phyloP scores from a whole-genome alignment of 2,888 invertebrate genomes.

The Hanleya hanleyi region DNA sequence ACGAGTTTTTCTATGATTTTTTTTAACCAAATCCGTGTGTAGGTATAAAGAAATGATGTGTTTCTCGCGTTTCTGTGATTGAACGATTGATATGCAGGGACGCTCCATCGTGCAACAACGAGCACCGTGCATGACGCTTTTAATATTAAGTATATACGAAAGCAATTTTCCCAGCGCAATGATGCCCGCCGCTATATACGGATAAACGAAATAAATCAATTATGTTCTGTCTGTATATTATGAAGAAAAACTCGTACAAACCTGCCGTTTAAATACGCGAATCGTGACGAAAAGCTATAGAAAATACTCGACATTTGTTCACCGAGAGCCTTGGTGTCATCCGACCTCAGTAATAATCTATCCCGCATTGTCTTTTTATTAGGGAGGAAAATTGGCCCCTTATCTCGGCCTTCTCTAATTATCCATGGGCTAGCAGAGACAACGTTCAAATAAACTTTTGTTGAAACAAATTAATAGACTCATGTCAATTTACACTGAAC shows the following conservation, averaged over 20 bases:
- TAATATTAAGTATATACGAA: too few species aligned
- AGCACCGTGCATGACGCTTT: too few species aligned
- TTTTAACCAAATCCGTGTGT: too few species aligned
- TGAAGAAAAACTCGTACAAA: background rate
- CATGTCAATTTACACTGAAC: conserved; percentile 1
- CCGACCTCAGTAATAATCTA: background rate
- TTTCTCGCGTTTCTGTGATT: too few species aligned
- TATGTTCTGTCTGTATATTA: background rate
- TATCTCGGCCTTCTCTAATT: background rate
- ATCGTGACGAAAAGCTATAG: too few species aligned
- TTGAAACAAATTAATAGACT: conserved; percentile 7
- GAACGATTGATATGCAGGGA: too few species aligned
- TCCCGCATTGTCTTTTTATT: background rate
- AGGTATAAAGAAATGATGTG: too few species aligned
- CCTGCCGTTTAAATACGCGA: too few species aligned
- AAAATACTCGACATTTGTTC: background rate
- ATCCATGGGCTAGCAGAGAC: background rate
- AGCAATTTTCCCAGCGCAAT: background rate
- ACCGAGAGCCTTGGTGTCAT: background rate
- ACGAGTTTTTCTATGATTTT: too few species aligned
- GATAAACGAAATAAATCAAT: background rate
- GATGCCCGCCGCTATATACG: background rate
- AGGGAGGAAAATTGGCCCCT: background rate
- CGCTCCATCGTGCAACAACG: too few species aligned
- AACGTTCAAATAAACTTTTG: conserved; percentile 8